Evolutionary conservation across 2,113 vertebrate species (phyloP).

Genomic region (Podocnemis expansa): DNA sequence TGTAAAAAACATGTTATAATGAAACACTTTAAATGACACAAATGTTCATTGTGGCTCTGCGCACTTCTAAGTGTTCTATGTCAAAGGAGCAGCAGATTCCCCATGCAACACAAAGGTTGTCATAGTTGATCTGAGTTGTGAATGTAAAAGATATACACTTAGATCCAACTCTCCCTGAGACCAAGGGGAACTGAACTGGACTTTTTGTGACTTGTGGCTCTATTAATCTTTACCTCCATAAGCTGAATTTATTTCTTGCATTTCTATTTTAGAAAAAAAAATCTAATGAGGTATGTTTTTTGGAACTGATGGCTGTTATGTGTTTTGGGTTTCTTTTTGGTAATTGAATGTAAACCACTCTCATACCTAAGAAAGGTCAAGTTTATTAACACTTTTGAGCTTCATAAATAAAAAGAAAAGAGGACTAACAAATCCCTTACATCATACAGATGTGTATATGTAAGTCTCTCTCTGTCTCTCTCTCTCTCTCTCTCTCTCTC

Average conservation of each 20-base stretch:
- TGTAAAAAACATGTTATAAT: neutral
- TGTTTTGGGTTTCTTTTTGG: neutral
- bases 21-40: neutral
- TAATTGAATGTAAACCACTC: neutral
- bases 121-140: neutral
- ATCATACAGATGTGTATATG: neutral
- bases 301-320: neutral
- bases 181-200: neutral
- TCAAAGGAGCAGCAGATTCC: neutral
- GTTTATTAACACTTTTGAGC: neutral
- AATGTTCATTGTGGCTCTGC: neutral
- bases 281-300: neutral
- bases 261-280: constrained; percentile 39
- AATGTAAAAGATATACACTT: neutral
- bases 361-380: neutral
- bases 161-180: neutral
- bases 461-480: neutral
- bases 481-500: neutral
- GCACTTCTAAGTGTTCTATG: neutral
- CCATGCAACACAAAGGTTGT: neutral
- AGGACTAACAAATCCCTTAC: neutral
- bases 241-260: neutral
- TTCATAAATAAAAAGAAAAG: neutral
- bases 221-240: neutral
- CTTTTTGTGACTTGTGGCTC: neutral